Base-by-base conservation (phyloP, 2,888 invertebrate species). In the Nomada fabriciana region DNA sequence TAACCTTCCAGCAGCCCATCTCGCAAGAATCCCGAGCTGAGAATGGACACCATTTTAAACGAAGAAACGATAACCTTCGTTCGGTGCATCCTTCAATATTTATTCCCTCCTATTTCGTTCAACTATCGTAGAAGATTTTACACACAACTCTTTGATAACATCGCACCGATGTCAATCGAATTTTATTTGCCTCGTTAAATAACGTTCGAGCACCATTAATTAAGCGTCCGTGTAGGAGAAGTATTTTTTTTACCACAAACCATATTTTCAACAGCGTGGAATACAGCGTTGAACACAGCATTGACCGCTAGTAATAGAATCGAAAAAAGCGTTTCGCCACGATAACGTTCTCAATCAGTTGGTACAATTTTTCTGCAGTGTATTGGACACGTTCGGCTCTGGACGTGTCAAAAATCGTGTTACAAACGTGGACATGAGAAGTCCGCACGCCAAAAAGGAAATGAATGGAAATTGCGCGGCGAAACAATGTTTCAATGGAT, bases 311-410 rank as follows among this genome's bases (percentile, higher is more conserved):
- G 18, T 52, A 52, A 65, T 52, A 36, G 50, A 65, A 65, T 65
- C 25, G 52, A 65, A 29, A 29, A 52, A 65, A 57, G 4, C 42
- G 61, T 25, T 65, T 52, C 25, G n/a, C 52, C n/a, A 3, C 11
- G 64, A 64, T 65, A 52, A 52, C 52, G 25, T 52, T 52, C 18
- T 11, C 50, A 25, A 43, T 64, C 42, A 53, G 5, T 53, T 57
- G 18, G 11, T n/a, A 29, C 18, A 60, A n/a, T 43, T 20, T 43
- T 29, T 18, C 23, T 15, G 15, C 23, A 7, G 2, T 47, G 20
- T 47, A 25, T 23, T 43, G 15, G 18, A 63, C 23, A 23, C 20
- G 15, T 9, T 59, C 29, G 59, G 36, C 9, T 15, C 23, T 63
- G 20, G 47, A 23, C 18, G 47, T 15, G 13, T 5, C 23, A n/a